phyloP scores from a whole-genome alignment of 2,888 invertebrate species.

The Agrypnus murinus region DNA sequence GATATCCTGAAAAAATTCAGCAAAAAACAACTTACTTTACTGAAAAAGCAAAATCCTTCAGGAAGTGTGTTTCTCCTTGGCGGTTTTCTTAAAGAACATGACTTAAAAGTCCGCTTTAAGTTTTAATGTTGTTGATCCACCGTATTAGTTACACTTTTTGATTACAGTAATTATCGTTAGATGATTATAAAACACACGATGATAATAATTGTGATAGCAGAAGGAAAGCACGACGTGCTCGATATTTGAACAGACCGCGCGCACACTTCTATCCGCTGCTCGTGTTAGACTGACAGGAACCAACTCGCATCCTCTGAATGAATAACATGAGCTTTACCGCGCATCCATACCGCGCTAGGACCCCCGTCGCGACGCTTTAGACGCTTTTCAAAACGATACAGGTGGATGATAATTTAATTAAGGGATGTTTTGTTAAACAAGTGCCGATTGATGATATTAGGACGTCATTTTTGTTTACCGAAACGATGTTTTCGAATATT shows the following conservation, averaged over 20 bases:
- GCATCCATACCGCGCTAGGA: conserved; percentile 43
- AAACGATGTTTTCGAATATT: too few species aligned
- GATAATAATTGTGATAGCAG: too few species aligned
- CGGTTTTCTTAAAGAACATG: conserved; percentile 28
- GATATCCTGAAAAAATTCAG: background rate
- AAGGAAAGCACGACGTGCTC: conserved; percentile 33
- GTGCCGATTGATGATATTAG: conserved; percentile 45
- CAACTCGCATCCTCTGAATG: conserved; percentile 43
- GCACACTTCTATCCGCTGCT: conserved; percentile 32
- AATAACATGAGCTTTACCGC: conserved; percentile 40
- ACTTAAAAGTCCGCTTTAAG: conserved; percentile 5
- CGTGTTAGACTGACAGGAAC: conserved; percentile 44
- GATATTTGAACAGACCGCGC: conserved; percentile 4
- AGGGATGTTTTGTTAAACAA: conserved; percentile 50
- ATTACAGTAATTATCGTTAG: conserved; percentile 14
- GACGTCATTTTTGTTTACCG: conserved; percentile 9
- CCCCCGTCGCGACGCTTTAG: conserved; percentile 52
- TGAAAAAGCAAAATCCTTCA: conserved; percentile 25
- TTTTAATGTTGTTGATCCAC: background rate
- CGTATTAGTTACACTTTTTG: conserved; percentile 31
- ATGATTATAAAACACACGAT: conserved; percentile 19
- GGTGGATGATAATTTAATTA: conserved; percentile 55
- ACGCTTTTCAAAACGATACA: conserved; percentile 54
- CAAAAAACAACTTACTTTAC: conserved; percentile 22
- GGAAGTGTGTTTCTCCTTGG: conserved; percentile 6